These are phyloP conservation scores for Heptranchias perlo DNA, from an alignment of 2,113 vertebrate genomes.

Conservation along the genomic window DNA sequence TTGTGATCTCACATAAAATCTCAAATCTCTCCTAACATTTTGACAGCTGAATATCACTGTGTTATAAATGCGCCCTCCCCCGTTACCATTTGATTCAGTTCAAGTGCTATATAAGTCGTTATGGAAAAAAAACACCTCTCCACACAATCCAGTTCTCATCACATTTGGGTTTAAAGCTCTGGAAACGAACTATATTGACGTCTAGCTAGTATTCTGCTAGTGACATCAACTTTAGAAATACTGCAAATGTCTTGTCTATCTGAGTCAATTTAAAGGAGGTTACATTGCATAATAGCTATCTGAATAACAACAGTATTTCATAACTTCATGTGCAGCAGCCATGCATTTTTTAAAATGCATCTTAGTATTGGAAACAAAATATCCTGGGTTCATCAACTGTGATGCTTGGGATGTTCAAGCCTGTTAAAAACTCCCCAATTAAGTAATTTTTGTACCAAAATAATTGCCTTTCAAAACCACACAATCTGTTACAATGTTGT, in stretches of 20 bases:
- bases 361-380: neutral
- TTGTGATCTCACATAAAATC: neutral
- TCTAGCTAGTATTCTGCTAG: neutral
- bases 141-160: neutral
- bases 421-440: neutral
- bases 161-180: neutral
- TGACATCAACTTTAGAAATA: neutral
- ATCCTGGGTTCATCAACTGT: neutral
- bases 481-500: neutral
- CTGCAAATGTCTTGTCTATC: neutral
- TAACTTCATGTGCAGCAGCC: neutral
- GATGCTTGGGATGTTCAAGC: neutral
- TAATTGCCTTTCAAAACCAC: neutral
- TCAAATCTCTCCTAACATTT: neutral
- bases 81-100: neutral
- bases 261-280: neutral
- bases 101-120: neutral
- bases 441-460: neutral
- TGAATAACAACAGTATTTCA: neutral
- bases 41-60: neutral
- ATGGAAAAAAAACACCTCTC: neutral
- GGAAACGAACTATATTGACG: neutral
- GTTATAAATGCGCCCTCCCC: neutral
- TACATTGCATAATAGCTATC: neutral
- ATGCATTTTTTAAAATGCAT: neutral